A percentile compares a stretch with the other conserved stretches of the same genome.
Evolutionary conservation across 2,888 invertebrate species (phyloP).

Genomic region (Leucania comma): DNA sequence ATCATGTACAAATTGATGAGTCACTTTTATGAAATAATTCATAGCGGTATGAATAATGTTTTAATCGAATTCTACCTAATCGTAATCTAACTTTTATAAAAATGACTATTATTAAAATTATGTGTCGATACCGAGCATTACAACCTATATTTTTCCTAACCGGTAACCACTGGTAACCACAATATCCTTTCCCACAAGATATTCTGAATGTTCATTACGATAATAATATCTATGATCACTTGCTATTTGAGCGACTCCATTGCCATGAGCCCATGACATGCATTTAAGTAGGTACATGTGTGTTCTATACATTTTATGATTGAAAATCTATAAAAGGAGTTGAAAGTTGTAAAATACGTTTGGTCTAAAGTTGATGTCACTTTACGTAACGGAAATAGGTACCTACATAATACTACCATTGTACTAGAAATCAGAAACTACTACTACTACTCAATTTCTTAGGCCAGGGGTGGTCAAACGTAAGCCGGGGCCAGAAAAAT

Average conservation of each 20-base stretch:
- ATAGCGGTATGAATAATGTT: background rate
- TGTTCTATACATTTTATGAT: no score
- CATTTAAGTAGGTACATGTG: no score
- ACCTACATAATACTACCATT: no score
- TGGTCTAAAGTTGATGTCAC: background rate
- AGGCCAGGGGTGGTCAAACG: background rate
- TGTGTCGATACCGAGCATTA: background rate
- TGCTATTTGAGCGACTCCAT: background rate
- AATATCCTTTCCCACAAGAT: slow-evolving; percentile 50
- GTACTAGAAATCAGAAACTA: no score
- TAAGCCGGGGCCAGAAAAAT: background rate
- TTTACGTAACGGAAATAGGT: no score
- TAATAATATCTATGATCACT: background rate
- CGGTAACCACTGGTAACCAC: slow-evolving; percentile 54
- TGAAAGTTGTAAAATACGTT: background rate
- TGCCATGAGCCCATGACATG: no score
- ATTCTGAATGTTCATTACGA: background rate
- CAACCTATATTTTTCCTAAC: background rate
- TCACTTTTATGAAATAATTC: slow-evolving; percentile 1
- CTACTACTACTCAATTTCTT: background rate
- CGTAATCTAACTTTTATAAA: background rate
- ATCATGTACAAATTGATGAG: no score
- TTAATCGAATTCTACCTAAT: background rate
- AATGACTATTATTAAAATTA: background rate
- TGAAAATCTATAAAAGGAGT: no score